A percentile compares a stretch with the other conserved stretches of the same genome.
Conservation (phyloP, 2,797 vertebrate genomes). For the Champsocephalus esox region DNA sequence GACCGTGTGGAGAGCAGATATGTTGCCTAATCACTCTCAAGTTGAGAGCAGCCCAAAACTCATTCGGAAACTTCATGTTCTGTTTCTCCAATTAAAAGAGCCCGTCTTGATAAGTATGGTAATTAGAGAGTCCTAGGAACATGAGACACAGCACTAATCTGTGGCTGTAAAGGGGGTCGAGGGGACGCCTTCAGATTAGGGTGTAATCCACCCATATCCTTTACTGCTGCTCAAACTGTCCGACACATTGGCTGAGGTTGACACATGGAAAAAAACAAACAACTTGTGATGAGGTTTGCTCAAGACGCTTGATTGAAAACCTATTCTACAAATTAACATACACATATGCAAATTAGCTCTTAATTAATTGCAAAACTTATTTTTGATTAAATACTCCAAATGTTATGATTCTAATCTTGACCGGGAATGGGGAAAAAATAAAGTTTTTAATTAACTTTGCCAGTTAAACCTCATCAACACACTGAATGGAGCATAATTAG, state of each 20-base stretch:
- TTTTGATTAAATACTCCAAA: constrained; percentile 89
- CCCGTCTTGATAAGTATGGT: constrained; percentile 73
- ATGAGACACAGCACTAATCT: constrained; percentile 76
- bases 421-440: constrained; percentile 50
- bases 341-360: constrained; percentile 83
- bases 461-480: constrained; percentile 88
- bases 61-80: constrained; percentile 75
- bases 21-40: constrained; percentile 74
- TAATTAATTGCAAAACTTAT: constrained; percentile 85
- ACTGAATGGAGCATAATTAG: constrained; percentile 87
- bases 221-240: constrained; percentile 43
- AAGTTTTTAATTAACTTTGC: constrained; percentile 88
- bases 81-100: constrained; percentile 79
- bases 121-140: constrained; percentile 69
- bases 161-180: constrained; percentile 64
- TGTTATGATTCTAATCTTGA: constrained; percentile 88
- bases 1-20: constrained; percentile 62
- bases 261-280: constrained; percentile 58
- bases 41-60: constrained; percentile 68
- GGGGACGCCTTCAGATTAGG: constrained; percentile 74
- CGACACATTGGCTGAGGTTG: constrained; percentile 35
- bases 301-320: constrained; percentile 74
- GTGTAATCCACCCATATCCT: constrained; percentile 61
- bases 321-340: constrained; percentile 82
- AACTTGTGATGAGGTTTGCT: constrained; percentile 65